These are phyloP conservation scores for Neofelis nebulosa DNA, from an alignment of 2,113 vertebrate species.

Conservation along the genomic window DNA sequence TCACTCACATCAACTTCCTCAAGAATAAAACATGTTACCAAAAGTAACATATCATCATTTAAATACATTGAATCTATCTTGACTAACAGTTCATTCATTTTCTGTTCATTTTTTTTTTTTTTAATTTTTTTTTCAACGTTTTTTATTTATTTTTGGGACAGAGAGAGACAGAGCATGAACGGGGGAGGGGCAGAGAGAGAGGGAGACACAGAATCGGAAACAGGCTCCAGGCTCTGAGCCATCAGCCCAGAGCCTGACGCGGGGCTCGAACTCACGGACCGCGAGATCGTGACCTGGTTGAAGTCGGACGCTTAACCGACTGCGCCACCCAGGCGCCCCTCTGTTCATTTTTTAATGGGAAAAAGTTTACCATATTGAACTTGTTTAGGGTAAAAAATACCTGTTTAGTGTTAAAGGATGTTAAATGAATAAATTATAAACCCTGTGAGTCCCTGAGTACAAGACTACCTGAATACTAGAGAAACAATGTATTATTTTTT, in stretches of 20 bases:
- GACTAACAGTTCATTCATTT: slow-evolving; percentile 1
- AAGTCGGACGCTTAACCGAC: too few species aligned
- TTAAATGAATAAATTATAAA: slow-evolving; percentile 14
- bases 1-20: slow-evolving; percentile 37
- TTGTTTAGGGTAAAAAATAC: neutral
- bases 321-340: too few species aligned
- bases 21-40: slow-evolving; percentile 45
- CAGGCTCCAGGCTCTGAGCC: too few species aligned
- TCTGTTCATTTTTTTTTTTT: neutral
- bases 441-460: neutral
- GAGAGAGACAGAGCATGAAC: too few species aligned
- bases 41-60: slow-evolving; percentile 35
- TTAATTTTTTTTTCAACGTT: too few species aligned
- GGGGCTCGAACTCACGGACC: too few species aligned
- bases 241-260: too few species aligned
- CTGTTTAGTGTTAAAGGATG: neutral
- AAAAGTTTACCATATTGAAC: neutral
- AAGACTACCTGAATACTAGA: neutral
- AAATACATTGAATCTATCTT: slow-evolving; percentile 34
- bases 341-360: neutral
- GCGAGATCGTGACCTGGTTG: too few species aligned
- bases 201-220: too few species aligned
- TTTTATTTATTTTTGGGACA: too few species aligned
- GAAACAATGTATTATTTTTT: slow-evolving; percentile 34
- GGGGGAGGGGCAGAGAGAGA: too few species aligned